These are phyloP conservation scores for Galleria mellonella DNA, from an alignment of 1,140 invertebrate species.

Conservation along the genomic window DNA sequence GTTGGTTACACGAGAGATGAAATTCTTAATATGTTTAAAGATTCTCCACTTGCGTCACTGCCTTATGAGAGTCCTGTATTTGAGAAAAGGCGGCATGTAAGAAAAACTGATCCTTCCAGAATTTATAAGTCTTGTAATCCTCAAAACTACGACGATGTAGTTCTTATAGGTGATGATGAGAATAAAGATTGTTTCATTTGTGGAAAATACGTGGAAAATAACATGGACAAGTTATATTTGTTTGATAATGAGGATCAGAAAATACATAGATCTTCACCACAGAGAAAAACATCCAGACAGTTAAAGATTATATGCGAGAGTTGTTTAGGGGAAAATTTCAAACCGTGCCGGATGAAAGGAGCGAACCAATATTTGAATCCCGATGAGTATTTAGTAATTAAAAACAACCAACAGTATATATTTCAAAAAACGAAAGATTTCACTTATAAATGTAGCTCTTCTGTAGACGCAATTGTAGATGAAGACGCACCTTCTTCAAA, in stretches of 20 bases:
- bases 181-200: slow-evolving; percentile 57
- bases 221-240: slow-evolving; percentile 48
- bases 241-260: slow-evolving; percentile 66
- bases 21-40: slow-evolving; percentile 63
- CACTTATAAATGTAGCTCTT: slow-evolving; percentile 7
- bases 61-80: slow-evolving; percentile 37
- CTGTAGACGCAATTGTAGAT: background rate
- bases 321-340: slow-evolving; percentile 51
- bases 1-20: slow-evolving; percentile 46
- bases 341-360: slow-evolving; percentile 43
- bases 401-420: slow-evolving; percentile 62
- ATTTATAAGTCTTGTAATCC: slow-evolving; percentile 38
- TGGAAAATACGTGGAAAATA: slow-evolving; percentile 41
- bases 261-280: slow-evolving; percentile 43
- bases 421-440: slow-evolving; percentile 45
- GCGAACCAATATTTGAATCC: slow-evolving; percentile 42
- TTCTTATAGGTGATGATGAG: slow-evolving; percentile 21
- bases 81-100: slow-evolving; percentile 44
- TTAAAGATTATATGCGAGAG: slow-evolving; percentile 52
- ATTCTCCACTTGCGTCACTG: slow-evolving; percentile 47
- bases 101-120: slow-evolving; percentile 56
- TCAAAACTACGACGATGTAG: slow-evolving; percentile 31
- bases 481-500: slow-evolving; percentile 4
- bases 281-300: slow-evolving; percentile 39
- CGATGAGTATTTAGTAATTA: slow-evolving; percentile 60